These are phyloP conservation scores for Thamnophis sirtalis DNA, from an alignment of 2,113 vertebrate genomes.

Conservation along the genomic window DNA sequence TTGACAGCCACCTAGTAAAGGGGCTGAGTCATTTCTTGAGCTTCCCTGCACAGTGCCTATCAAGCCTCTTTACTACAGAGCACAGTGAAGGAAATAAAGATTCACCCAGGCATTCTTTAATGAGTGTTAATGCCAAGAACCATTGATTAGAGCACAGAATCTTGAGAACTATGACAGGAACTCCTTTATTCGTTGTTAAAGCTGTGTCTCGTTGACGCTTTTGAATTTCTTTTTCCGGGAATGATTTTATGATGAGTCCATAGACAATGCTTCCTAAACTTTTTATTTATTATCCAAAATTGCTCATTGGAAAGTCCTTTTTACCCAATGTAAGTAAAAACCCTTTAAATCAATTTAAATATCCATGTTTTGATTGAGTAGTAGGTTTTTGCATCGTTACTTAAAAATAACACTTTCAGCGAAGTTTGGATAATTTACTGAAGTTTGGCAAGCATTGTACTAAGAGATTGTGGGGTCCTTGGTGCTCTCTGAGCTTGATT, in stretches of 20 bases:
- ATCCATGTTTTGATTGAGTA: not conserved
- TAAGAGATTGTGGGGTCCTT: not conserved
- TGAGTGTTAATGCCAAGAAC: not conserved
- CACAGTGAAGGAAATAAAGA: not conserved
- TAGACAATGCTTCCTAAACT: not conserved
- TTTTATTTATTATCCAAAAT: not conserved
- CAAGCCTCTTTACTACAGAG: not conserved
- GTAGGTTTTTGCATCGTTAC: not conserved
- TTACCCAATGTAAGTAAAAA: not conserved
- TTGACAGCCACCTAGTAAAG: not conserved
- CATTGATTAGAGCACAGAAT: not conserved
- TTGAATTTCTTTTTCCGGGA: not conserved
- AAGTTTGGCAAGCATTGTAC: not conserved
- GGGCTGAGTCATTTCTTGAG: not conserved
- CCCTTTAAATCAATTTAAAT: not conserved
- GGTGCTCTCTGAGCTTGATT: not conserved
- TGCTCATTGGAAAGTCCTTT: not conserved
- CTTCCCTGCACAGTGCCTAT: not conserved
- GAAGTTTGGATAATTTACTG: not conserved
- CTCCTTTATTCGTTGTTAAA: not conserved
- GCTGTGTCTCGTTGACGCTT: not conserved
- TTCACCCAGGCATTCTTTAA: not conserved
- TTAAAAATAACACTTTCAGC: not conserved
- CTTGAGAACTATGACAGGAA: not conserved
- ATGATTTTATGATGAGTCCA: not conserved